Conservation (phyloP, 2,797 vertebrate species). For the Danio tinwini region DNA sequence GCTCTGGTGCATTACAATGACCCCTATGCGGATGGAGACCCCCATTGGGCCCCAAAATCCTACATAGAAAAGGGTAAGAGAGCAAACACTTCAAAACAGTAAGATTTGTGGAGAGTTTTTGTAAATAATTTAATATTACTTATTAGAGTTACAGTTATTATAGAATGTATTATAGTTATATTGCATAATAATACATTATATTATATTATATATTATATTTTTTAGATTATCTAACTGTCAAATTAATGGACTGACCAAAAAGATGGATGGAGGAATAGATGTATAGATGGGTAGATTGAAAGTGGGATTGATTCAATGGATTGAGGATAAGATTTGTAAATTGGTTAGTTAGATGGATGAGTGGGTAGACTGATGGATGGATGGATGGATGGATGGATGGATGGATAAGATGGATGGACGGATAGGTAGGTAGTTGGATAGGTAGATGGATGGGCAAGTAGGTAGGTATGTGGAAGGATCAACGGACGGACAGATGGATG, state of each 20-base stretch:
- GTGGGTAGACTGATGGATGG: fast-evolving
- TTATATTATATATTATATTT: too few relatives aligned
- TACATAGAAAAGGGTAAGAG: conserved; percentile 95
- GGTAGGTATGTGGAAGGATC: too few relatives aligned
- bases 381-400: background rate
- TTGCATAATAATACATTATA: too few relatives aligned
- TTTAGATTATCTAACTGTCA: too few relatives aligned
- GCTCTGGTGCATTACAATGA: conserved; percentile 95
- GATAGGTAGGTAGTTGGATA: background rate
- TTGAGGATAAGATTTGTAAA: too few relatives aligned
- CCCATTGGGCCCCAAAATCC: conserved; percentile 94
- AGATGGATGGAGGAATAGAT: fast-evolving
- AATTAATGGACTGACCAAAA: background rate
- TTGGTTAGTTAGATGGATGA: background rate
- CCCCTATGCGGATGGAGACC: conserved; percentile 96
- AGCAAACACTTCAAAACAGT: background rate
- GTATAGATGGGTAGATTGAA: background rate
- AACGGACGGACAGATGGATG: too few relatives aligned
- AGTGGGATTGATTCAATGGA: background rate
- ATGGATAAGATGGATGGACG: background rate
- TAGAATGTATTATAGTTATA: too few relatives aligned
- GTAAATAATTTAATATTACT: too few relatives aligned
- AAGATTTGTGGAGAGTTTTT: too few relatives aligned
- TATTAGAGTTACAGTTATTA: too few relatives aligned
- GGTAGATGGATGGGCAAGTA: too few relatives aligned